phyloP scores from a whole-genome alignment of 2,888 invertebrate species.

The Hymenopus coronatus region DNA sequence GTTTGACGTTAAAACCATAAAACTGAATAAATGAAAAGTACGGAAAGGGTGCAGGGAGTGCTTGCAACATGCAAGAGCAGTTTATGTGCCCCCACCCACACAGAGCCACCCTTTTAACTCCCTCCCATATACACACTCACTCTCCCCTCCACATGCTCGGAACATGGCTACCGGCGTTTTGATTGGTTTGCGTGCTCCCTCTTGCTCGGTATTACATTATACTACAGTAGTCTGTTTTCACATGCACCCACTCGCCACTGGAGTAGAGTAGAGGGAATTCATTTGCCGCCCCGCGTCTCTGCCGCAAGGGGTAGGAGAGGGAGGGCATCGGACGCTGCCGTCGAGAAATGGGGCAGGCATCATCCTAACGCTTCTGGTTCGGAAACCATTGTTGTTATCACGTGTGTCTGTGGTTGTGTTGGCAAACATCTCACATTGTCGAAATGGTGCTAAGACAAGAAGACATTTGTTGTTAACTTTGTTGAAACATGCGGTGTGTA shows the following conservation, averaged over 20 bases:
- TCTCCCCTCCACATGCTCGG: not conserved
- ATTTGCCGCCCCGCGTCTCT: not conserved
- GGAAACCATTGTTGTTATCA: not conserved
- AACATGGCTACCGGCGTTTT: not conserved
- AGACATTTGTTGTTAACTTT: not conserved
- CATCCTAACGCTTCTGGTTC: not conserved
- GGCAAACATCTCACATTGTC: not conserved
- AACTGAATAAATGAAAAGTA: not conserved
- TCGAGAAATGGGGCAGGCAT: not conserved
- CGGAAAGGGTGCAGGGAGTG: not conserved
- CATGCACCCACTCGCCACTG: not conserved
- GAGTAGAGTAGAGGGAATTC: not conserved
- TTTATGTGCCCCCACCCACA: not conserved
- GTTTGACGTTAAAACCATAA: not conserved
- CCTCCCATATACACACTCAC: not conserved
- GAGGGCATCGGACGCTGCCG: not conserved
- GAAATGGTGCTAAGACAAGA: not conserved
- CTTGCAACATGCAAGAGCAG: not conserved
- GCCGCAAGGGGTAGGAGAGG: not conserved
- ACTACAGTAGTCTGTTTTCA: not conserved
- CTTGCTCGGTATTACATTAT: not conserved
- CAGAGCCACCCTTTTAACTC: not conserved
- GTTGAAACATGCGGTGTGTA: not conserved
- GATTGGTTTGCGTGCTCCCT: slow-evolving; percentile 1
- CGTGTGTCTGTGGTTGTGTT: not conserved